Base-by-base conservation (phyloP, 2,797 vertebrate species). In the Onychomys leucogaster region DNA sequence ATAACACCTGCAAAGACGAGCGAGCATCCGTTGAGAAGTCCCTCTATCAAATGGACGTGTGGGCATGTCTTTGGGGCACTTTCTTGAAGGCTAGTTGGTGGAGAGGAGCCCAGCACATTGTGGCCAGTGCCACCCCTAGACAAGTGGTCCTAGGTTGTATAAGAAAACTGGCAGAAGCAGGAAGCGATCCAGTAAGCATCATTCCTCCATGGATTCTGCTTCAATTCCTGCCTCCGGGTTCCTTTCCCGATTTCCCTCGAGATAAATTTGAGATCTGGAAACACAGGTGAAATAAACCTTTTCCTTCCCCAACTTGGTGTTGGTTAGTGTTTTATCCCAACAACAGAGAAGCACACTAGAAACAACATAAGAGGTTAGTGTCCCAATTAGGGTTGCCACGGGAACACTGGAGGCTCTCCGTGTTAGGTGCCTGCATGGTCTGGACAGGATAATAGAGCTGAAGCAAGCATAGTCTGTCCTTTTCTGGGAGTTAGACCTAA, bases 361-460 rank as follows among this genome's bases (percentile, higher is more conserved):
- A 32, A 16, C 21, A 16, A 29, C 27, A 3, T 2, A 16, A 27
- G 34, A 27, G 41, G 16, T 80, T 8, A 8, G 21, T 2, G 37
- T 59, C 13, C 65, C 49, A 27, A 0, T 32, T 52, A n/a, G 49
- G 11, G 61, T 75, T 69, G 27, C 14, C 49, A 6, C 2, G 11
- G 21, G 16, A 49, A 52, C 46, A 46, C 23, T 8, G 10, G 11
- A 13, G 6, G 27, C 25, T 27, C 1, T 29, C 61, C 49, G 43
- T 57, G n/a, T 4, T 9, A 8, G 14, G 0, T 32, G 6, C n/a
- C n/a, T 4, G 13, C 5, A 1, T 57, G 11, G 16, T 67, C 25
- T 76, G 13, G 59, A 14, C 52, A 67, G 17, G 7, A 41, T 0
- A 19, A 19, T 5, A 59, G 52, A 89, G 11, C 14, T 52, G 32